Conservation (phyloP, 2,113 vertebrate genomes). For the Calypte anna region DNA sequence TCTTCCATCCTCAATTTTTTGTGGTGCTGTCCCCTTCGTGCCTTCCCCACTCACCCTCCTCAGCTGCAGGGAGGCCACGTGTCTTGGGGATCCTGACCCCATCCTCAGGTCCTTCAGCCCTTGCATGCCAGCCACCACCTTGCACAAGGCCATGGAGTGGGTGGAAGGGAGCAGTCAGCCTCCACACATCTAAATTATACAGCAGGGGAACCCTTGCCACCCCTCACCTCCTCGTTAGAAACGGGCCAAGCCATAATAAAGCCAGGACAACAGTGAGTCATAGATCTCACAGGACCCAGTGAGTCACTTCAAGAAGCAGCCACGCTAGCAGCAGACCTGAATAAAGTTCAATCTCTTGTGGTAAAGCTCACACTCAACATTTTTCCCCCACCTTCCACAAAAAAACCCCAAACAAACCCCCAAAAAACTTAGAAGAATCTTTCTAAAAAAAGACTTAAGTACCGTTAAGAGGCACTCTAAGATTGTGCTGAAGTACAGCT, state of each 20-base stretch:
- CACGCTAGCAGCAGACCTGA: neutral
- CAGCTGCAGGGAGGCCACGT: neutral
- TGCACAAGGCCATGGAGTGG: neutral
- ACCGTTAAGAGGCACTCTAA: neutral
- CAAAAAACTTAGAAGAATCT: neutral
- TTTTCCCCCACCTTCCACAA: neutral
- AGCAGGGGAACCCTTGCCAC: neutral
- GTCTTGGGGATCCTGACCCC: neutral
- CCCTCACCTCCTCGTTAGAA: neutral
- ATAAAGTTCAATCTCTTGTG: neutral
- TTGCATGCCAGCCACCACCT: neutral
- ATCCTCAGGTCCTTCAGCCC: neutral
- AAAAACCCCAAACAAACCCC: neutral
- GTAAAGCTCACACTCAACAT: neutral
- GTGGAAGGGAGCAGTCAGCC: conserved; percentile 22
- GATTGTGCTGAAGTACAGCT: neutral
- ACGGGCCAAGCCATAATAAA: neutral
- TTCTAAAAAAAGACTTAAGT: neutral
- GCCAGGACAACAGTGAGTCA: conserved; percentile 54
- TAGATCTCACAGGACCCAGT: conserved; percentile 10
- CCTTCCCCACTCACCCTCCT: neutral
- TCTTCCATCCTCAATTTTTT: neutral
- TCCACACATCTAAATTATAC: neutral
- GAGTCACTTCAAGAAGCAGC: conserved; percentile 34
- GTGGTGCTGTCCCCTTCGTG: neutral